Conservation (phyloP, 2,888 invertebrate genomes). For the Caenorhabditis uteleia region DNA sequence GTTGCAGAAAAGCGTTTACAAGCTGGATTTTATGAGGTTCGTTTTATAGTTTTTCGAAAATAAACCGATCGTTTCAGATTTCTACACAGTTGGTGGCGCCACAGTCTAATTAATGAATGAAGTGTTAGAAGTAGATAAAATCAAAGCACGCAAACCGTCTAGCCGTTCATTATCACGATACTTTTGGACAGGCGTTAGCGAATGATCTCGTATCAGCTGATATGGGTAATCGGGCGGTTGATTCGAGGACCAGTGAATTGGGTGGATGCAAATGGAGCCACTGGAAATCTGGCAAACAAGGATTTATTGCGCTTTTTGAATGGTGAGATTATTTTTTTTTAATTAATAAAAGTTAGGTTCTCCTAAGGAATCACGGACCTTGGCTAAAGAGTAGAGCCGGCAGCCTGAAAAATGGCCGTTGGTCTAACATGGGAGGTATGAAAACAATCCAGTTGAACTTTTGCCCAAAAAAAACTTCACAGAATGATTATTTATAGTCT, state of each 20-base stretch:
- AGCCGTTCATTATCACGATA: slow-evolving; percentile 96
- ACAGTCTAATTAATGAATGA: slow-evolving; percentile 77
- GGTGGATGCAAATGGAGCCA: slow-evolving; percentile 96
- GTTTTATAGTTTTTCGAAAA: not conserved
- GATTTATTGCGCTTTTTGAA: slow-evolving; percentile 93
- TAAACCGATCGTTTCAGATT: slow-evolving; percentile 70
- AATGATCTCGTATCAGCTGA: slow-evolving; percentile 90
- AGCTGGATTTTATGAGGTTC: slow-evolving; percentile 66
- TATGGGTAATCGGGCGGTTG: slow-evolving; percentile 75
- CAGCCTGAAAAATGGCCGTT: too few species aligned
- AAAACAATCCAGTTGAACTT: too few species aligned
- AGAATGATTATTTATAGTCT: too few species aligned
- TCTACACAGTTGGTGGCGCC: slow-evolving; percentile 90
- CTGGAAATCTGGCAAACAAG: slow-evolving; percentile 96
- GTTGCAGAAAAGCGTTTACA: slow-evolving; percentile 72
- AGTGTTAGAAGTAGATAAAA: slow-evolving; percentile 79
- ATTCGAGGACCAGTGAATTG: slow-evolving; percentile 91
- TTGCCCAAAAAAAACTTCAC: too few species aligned
- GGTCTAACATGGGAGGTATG: too few species aligned
- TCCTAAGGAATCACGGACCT: too few species aligned
- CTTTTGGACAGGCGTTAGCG: slow-evolving; percentile 92
- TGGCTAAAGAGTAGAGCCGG: too few species aligned
- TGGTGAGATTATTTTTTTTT: slow-evolving; percentile 73
- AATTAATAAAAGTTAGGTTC: too few species aligned
- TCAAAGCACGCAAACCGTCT: slow-evolving; percentile 76